phyloP scores from a whole-genome alignment of 2,113 vertebrate genomes.

The Smithornis capensis region DNA sequence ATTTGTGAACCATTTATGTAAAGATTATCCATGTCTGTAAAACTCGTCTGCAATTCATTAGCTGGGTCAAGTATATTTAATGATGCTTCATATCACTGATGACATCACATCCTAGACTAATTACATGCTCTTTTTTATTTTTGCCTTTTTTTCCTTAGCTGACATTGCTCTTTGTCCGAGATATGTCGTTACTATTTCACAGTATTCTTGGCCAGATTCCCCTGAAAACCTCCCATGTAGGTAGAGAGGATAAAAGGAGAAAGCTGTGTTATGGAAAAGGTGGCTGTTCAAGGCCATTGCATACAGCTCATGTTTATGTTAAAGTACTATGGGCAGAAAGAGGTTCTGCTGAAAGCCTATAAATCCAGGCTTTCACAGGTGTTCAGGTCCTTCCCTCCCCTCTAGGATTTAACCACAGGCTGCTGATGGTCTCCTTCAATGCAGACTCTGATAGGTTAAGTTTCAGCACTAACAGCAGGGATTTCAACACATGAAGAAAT shows the following conservation, averaged over 20 bases:
- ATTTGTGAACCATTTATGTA: neutral
- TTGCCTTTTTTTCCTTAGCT: neutral
- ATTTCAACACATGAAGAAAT: neutral
- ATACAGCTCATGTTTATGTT: neutral
- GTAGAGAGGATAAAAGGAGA: neutral
- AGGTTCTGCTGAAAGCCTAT: neutral
- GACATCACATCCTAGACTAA: neutral
- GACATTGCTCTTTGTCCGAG: neutral
- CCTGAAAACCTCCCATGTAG: neutral
- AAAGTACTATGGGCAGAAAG: neutral
- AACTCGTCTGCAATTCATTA: neutral
- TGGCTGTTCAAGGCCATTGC: neutral
- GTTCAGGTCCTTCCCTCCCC: neutral
- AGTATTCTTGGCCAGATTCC: neutral
- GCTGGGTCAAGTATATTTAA: neutral
- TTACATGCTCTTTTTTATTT: neutral
- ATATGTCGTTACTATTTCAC: neutral
- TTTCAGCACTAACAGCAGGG: neutral
- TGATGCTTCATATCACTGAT: neutral
- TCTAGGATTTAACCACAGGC: neutral
- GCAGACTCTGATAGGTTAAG: neutral
- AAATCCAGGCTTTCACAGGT: slow-evolving; percentile 4
- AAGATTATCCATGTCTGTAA: neutral
- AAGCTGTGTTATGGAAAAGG: neutral
- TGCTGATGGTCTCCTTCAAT: neutral